Percentiles rank a stretch among this genome's conserved stretches.
Evolutionary conservation across 2,113 vertebrate genomes (phyloP).

Genomic region (Osmerus eperlanus): DNA sequence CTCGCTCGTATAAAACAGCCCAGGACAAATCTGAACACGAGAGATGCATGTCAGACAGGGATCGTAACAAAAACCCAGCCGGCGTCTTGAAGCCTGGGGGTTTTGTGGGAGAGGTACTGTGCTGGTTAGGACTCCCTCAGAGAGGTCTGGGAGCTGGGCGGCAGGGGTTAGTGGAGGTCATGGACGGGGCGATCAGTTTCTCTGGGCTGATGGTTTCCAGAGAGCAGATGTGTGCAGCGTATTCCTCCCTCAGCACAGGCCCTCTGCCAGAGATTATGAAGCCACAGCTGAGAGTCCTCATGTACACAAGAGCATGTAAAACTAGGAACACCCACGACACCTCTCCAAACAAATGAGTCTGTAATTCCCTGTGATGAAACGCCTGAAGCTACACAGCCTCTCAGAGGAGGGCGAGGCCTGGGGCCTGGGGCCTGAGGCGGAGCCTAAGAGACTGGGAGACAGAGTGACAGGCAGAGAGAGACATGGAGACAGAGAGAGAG

Average conservation of each 20-base stretch:
- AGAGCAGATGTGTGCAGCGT: not conserved
- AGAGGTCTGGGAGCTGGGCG: no score
- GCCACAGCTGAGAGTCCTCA: slow-evolving; percentile 5
- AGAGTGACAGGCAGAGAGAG: not conserved
- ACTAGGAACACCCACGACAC: not conserved
- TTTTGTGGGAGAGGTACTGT: no score
- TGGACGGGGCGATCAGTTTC: not conserved
- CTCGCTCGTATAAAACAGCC: no score
- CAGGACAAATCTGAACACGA: no score
- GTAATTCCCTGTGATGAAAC: slow-evolving; percentile 7
- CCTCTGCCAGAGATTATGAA: not conserved
- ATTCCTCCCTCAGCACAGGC: no score
- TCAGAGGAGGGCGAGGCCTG: slow-evolving; percentile 12
- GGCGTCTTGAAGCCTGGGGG: no score
- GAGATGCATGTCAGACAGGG: no score
- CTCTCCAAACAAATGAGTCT: slow-evolving; percentile 19
- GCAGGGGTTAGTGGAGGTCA: not conserved
- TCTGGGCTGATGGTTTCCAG: not conserved
- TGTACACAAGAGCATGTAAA: not conserved
- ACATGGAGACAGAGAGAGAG: not conserved
- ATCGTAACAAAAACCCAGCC: no score
- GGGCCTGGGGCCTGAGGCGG: not conserved
- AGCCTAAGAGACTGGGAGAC: not conserved
- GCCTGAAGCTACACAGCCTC: not conserved
- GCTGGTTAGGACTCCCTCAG: no score